Conservation (phyloP, 2,888 invertebrate species). For the Aplocera efformata region DNA sequence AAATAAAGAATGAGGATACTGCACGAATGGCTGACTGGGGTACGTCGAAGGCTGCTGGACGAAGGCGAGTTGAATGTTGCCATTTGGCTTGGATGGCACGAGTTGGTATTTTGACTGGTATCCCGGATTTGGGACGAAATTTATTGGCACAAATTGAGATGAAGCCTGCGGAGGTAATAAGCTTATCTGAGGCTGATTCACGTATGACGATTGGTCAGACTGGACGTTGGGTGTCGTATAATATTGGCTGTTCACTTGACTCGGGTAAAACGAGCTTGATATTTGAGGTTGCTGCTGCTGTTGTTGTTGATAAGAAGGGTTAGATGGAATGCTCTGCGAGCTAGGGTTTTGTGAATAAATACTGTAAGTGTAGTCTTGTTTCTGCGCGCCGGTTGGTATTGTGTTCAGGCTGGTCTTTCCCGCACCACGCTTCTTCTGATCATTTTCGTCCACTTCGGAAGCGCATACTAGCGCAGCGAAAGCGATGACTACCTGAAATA, state of each 20-base stretch:
- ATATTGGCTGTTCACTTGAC: slow-evolving; percentile 56
- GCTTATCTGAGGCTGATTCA: slow-evolving; percentile 49
- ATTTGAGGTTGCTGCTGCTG: slow-evolving; percentile 35
- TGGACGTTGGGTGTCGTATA: slow-evolving; percentile 46
- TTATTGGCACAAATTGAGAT: slow-evolving; percentile 62
- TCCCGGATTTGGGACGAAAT: slow-evolving; percentile 63
- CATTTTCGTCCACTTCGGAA: slow-evolving; percentile 62
- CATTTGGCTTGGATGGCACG: slow-evolving; percentile 55
- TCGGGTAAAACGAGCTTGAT: slow-evolving; percentile 66
- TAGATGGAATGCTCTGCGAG: slow-evolving; percentile 38
- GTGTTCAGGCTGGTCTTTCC: slow-evolving; percentile 62
- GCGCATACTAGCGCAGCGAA: slow-evolving; percentile 54
- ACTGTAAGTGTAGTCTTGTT: slow-evolving; percentile 69
- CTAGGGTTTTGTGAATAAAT: slow-evolving; percentile 58
- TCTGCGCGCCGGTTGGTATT: slow-evolving; percentile 67
- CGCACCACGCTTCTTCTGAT: slow-evolving; percentile 69
- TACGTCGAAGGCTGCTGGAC: slow-evolving; percentile 53
- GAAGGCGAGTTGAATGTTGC: slow-evolving; percentile 60
- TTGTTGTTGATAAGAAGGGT: slow-evolving; percentile 43
- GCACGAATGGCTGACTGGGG: slow-evolving; percentile 42
- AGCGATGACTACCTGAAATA: slow-evolving; percentile 60
- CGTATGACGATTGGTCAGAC: slow-evolving; percentile 36
- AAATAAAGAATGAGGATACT: slow-evolving; percentile 54
- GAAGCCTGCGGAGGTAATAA: slow-evolving; percentile 47
- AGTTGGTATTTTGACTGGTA: slow-evolving; percentile 71